These are phyloP conservation scores for Dryas iulia DNA, from an alignment of 1,140 invertebrate species.

Conservation along the genomic window DNA sequence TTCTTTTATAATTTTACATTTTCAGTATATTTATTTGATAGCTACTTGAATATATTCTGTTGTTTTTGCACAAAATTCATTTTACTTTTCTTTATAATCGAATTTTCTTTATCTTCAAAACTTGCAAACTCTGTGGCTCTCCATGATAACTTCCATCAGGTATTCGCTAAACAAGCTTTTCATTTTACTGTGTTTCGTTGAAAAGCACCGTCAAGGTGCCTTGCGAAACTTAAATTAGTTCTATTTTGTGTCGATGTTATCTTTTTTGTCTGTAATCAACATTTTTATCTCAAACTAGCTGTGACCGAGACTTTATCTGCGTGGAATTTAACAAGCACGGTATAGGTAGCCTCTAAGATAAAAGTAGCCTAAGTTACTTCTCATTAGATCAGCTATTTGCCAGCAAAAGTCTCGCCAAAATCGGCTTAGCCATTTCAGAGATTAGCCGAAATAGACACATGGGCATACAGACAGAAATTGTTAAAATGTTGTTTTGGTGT, in stretches of 20 bases:
- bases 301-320: too few species aligned
- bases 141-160: neutral
- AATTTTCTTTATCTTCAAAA: slow-evolving; percentile 1
- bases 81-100: neutral
- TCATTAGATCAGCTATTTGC: too few species aligned
- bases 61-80: neutral
- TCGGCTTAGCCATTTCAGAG: too few species aligned
- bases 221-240: slow-evolving; percentile 1
- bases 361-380: too few species aligned
- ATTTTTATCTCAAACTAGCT: neutral
- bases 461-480: too few species aligned
- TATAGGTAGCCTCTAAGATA: too few species aligned
- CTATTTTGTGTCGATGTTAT: neutral
- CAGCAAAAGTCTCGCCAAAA: too few species aligned
- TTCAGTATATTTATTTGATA: neutral
- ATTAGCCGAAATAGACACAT: too few species aligned
- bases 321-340: too few species aligned
- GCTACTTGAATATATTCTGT: neutral
- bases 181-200: neutral
- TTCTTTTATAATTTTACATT: neutral
- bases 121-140: neutral
- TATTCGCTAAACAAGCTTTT: neutral
- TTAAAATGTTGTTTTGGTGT: too few species aligned
- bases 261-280: neutral
- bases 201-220: neutral